These are phyloP conservation scores for Siniperca knerii DNA, from an alignment of 2,113 vertebrate species.

Conservation along the genomic window DNA sequence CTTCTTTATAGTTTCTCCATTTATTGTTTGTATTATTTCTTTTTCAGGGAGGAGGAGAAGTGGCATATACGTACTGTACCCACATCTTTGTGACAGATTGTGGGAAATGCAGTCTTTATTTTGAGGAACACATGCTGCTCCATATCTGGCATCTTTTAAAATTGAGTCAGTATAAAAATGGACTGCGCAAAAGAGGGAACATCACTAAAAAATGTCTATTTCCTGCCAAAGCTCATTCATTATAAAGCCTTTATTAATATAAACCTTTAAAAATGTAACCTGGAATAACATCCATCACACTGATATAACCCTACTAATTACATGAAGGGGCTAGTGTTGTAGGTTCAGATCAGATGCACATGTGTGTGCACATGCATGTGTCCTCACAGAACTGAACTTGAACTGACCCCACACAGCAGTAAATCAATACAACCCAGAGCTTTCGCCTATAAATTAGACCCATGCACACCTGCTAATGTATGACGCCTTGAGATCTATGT, in stretches of 20 bases:
- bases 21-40: background rate
- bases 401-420: background rate
- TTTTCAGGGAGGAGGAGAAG: background rate
- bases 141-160: background rate
- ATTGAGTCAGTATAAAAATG: background rate
- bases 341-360: background rate
- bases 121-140: background rate
- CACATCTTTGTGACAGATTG: background rate
- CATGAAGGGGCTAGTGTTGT: background rate
- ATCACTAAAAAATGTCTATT: background rate
- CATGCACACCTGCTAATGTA: conserved; percentile 17
- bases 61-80: background rate
- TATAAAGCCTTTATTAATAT: background rate
- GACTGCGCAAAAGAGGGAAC: background rate
- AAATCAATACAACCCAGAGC: conserved; percentile 22
- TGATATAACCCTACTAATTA: background rate
- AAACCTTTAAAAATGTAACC: background rate
- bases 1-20: background rate
- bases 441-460: conserved; percentile 18
- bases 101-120: background rate
- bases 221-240: background rate
- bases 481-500: background rate
- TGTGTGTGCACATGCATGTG: background rate
- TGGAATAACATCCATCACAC: background rate
- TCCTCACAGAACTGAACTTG: background rate